Conservation (phyloP, 2,797 vertebrate genomes). For the Aplochiton taeniatus region DNA sequence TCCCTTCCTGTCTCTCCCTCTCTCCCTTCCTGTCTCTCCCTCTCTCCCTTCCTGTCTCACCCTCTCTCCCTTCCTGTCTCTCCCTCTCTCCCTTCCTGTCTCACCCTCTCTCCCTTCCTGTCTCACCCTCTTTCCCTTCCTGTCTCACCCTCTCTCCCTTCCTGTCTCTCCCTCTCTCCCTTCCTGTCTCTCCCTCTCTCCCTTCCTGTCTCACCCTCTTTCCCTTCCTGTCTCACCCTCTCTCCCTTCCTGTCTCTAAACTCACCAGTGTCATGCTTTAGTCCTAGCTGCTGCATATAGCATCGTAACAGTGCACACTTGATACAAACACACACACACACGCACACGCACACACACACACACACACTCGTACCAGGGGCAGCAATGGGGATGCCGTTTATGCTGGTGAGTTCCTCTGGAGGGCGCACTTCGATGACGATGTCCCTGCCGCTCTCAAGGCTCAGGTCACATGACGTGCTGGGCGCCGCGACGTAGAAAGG, state of each 20-base stretch:
- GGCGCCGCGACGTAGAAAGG: slow-evolving; percentile 93
- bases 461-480: slow-evolving; percentile 88
- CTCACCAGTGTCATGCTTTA: not conserved
- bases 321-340: not conserved
- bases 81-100: no score
- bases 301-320: no score
- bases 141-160: not conserved
- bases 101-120: slow-evolving; percentile 4
- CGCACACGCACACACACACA: not conserved
- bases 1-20: not conserved
- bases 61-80: no score
- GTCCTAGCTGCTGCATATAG: no score
- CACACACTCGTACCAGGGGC: slow-evolving; percentile 75
- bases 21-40: no score
- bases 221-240: slow-evolving; percentile 1
- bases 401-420: slow-evolving; percentile 82
- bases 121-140: slow-evolving; percentile 4
- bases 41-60: no score
- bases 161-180: not conserved
- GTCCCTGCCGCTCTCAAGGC: slow-evolving; percentile 79
- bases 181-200: not conserved
- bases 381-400: slow-evolving; percentile 83
- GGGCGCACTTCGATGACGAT: slow-evolving; percentile 91
- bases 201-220: not conserved
- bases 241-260: not conserved